These are phyloP conservation scores for Mythimna vitellina DNA, from an alignment of 2,888 invertebrate genomes.

Conservation along the genomic window DNA sequence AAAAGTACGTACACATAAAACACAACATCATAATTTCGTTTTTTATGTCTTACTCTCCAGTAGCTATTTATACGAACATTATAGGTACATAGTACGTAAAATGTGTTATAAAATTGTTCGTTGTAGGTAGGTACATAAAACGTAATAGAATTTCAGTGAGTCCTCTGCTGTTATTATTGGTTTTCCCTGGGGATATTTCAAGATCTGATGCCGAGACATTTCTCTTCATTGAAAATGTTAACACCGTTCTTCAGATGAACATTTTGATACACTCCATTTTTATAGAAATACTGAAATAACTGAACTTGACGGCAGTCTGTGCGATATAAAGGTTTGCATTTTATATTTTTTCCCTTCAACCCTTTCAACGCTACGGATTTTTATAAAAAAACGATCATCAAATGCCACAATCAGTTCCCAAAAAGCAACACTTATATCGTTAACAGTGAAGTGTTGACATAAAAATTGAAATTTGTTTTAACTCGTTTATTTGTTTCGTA, in stretches of 20 bases:
- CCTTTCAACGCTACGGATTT: no score
- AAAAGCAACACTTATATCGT: no score
- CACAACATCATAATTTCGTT: conserved; percentile 57
- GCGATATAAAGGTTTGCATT: conserved; percentile 1
- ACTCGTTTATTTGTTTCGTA: no score
- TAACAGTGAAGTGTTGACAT: no score
- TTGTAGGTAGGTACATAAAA: conserved; percentile 49
- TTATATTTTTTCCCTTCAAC: background rate
- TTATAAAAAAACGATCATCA: no score
- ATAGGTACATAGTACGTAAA: conserved; percentile 49
- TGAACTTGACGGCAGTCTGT: conserved; percentile 13
- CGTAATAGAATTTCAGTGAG: conserved; percentile 63
- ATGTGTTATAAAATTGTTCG: conserved; percentile 59
- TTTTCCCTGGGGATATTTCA: conserved; percentile 60
- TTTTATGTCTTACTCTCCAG: conserved; percentile 56
- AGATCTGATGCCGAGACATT: conserved; percentile 55
- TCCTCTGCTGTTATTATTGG: conserved; percentile 63
- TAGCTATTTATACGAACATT: conserved; percentile 59
- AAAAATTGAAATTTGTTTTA: no score
- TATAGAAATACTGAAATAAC: conserved; percentile 37
- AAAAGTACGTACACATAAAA: conserved; percentile 41
- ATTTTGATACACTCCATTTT: conserved; percentile 26
- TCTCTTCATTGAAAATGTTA: conserved; percentile 59
- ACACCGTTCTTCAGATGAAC: conserved; percentile 40
- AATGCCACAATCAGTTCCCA: no score